Percentiles rank a stretch among this genome's conserved stretches.
phyloP scores from a whole-genome alignment of 2,888 invertebrate species.

The Hydropsyche betteni region DNA sequence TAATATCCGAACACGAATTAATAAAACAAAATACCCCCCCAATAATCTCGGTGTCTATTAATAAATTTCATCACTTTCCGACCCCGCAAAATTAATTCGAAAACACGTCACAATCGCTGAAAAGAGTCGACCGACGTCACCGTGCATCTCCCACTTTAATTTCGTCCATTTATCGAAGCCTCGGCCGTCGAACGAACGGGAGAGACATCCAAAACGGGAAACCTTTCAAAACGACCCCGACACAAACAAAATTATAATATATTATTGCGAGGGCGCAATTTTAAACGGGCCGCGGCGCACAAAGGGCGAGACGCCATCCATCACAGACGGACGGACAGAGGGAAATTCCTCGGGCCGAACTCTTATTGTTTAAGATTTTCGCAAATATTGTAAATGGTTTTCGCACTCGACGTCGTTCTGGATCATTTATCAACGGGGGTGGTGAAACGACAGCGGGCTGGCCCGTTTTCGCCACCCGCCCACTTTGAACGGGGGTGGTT shows the following conservation, averaged over 20 bases:
- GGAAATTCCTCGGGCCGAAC: slow-evolving; percentile 25
- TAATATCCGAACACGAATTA: too few species aligned
- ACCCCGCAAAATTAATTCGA: too few species aligned
- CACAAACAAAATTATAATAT: not conserved
- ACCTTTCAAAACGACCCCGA: slow-evolving; percentile 26
- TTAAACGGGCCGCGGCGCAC: slow-evolving; percentile 15
- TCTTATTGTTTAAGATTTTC: slow-evolving; percentile 46
- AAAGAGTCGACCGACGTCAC: not conserved
- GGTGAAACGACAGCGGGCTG: slow-evolving; percentile 45
- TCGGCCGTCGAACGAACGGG: not conserved
- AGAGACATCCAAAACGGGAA: slow-evolving; percentile 33
- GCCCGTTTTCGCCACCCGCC: slow-evolving; percentile 15
- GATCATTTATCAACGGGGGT: slow-evolving; percentile 49
- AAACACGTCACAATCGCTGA: not conserved
- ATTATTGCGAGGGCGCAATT: not conserved
- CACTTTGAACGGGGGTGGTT: too few species aligned
- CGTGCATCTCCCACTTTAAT: slow-evolving; percentile 29
- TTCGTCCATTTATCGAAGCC: slow-evolving; percentile 18
- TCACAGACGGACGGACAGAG: slow-evolving; percentile 19
- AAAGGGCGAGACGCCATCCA: slow-evolving; percentile 18
- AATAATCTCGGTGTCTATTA: too few species aligned
- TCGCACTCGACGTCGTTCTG: slow-evolving; percentile 38
- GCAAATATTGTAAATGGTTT: slow-evolving; percentile 42
- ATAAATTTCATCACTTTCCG: too few species aligned
- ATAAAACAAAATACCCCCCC: too few species aligned